Percentiles rank a stretch among this genome's conserved stretches.
Conservation (phyloP, 2,113 vertebrate species). For the Regulus satrapa region DNA sequence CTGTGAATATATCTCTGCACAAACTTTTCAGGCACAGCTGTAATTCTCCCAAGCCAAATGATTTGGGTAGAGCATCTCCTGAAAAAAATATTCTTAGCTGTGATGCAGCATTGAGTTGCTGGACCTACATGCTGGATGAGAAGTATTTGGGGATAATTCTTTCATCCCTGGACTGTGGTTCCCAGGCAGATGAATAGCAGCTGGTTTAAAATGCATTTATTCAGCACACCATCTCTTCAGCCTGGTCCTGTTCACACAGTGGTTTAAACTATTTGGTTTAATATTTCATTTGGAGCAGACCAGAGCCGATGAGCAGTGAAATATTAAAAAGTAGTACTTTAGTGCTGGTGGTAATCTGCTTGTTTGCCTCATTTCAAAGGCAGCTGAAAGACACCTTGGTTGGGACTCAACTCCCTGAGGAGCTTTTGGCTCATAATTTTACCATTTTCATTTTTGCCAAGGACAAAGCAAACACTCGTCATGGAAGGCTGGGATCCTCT, state of each 20-base stretch:
- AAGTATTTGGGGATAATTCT: background rate
- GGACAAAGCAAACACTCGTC: background rate
- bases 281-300: background rate
- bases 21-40: background rate
- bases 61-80: background rate
- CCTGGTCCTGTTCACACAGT: background rate
- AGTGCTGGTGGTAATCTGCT: background rate
- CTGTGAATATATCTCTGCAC: background rate
- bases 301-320: background rate
- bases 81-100: background rate
- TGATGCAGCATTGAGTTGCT: background rate
- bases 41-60: background rate
- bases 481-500: background rate
- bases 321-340: background rate
- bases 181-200: background rate
- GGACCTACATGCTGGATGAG: background rate
- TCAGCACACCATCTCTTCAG: background rate
- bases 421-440: constrained; percentile 18
- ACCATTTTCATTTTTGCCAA: constrained; percentile 12
- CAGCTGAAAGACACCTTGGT: background rate
- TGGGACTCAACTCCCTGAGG: background rate
- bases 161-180: background rate
- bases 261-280: background rate
- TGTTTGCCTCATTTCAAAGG: background rate
- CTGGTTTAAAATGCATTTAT: background rate